Conservation (phyloP, 1,140 invertebrate genomes). For the Nylanderia fulva region DNA sequence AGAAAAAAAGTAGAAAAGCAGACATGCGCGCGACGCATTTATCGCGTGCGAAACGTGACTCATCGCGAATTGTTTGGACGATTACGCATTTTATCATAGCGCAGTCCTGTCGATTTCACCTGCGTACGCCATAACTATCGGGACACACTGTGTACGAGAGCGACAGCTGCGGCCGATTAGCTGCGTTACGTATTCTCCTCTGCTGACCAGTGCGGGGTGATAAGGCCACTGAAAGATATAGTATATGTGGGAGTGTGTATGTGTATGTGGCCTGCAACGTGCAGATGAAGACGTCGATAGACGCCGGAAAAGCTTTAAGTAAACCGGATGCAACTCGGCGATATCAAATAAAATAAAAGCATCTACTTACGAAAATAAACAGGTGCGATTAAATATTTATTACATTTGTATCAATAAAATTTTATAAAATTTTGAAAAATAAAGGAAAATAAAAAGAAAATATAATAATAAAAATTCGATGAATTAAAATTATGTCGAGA, state of each 20-base stretch:
- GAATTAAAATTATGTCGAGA: no score
- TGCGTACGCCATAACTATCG: conserved; percentile 43
- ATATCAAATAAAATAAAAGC: not conserved
- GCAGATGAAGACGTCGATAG: not conserved
- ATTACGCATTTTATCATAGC: conserved; percentile 18
- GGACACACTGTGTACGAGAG: conserved; percentile 13
- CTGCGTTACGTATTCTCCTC: conserved; percentile 56
- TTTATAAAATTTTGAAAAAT: not conserved
- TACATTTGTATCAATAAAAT: not conserved
- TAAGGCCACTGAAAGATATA: conserved; percentile 42
- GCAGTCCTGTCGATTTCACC: conserved; percentile 26
- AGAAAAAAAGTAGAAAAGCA: not conserved
- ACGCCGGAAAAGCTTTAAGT: not conserved
- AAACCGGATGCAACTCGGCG: not conserved
- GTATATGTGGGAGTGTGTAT: no score
- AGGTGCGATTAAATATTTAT: not conserved
- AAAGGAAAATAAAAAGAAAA: not conserved
- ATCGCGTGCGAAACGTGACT: conserved; percentile 27
- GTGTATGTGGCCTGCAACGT: not conserved
- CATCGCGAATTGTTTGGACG: not conserved
- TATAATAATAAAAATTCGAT: no score
- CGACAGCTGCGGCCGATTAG: conserved; percentile 68
- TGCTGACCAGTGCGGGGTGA: conserved; percentile 51
- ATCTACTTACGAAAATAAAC: not conserved
- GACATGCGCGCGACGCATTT: not conserved